phyloP scores from a whole-genome alignment of 2,888 invertebrate species.

The Globia sparganii region DNA sequence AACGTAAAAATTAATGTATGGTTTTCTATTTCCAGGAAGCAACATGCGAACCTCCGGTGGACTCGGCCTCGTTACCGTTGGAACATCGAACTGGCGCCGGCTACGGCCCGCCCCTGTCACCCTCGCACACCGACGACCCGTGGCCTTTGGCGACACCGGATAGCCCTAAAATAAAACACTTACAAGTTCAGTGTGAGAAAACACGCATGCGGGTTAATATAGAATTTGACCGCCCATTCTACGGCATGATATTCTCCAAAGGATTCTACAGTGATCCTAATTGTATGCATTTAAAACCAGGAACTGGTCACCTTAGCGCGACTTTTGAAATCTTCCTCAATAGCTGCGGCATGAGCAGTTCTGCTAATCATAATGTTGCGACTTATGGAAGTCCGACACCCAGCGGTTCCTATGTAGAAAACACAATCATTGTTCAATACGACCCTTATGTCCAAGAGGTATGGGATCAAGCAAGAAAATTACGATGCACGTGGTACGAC shows the following conservation, averaged over 20 bases:
- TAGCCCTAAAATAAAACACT: slow-evolving; percentile 97
- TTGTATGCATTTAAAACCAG: slow-evolving; percentile 97
- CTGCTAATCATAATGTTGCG: slow-evolving; percentile 96
- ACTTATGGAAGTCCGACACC: slow-evolving; percentile 96
- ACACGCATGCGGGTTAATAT: slow-evolving; percentile 98
- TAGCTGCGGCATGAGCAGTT: slow-evolving; percentile 98
- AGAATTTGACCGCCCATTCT: slow-evolving; percentile 98
- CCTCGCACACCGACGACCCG: slow-evolving; percentile 93
- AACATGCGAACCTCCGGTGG: slow-evolving; percentile 94
- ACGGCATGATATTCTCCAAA: slow-evolving; percentile 98
- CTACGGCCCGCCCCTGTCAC: slow-evolving; percentile 92
- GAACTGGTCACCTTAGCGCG: slow-evolving; percentile 96
- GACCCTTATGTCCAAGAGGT: slow-evolving; percentile 98
- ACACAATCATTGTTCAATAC: slow-evolving; percentile 98
- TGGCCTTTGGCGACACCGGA: slow-evolving; percentile 97
- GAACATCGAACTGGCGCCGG: slow-evolving; percentile 95
- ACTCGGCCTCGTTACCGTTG: slow-evolving; percentile 94
- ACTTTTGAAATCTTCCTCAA: slow-evolving; percentile 98
- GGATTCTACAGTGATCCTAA: slow-evolving; percentile 97
- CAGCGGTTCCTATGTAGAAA: slow-evolving; percentile 98
- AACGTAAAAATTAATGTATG: slow-evolving; percentile 33
- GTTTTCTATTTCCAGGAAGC: slow-evolving; percentile 91
- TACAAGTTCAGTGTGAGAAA: slow-evolving; percentile 98
- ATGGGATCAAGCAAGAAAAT: slow-evolving; percentile 98
- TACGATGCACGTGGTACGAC: slow-evolving; percentile 98